These are phyloP conservation scores for Augochlora pura DNA, from an alignment of 1,140 invertebrate species.

Conservation along the genomic window DNA sequence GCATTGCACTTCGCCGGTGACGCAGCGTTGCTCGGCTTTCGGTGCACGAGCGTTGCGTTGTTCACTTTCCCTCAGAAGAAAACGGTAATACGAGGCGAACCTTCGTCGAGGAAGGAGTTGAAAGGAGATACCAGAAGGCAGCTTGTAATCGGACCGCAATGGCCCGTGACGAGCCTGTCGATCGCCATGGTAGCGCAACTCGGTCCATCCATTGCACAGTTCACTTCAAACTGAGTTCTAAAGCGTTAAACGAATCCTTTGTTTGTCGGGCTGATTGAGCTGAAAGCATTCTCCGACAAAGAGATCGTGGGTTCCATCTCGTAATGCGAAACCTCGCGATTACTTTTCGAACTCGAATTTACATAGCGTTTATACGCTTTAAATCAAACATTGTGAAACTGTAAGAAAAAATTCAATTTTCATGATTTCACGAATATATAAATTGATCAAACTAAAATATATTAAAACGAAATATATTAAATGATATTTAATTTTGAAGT, in stretches of 20 bases:
- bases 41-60: constrained; percentile 31
- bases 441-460: too few relatives aligned
- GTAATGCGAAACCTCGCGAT: too few relatives aligned
- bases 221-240: neutral
- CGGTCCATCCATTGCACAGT: constrained; percentile 31
- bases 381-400: too few relatives aligned
- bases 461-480: too few relatives aligned
- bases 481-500: too few relatives aligned
- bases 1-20: constrained; percentile 14
- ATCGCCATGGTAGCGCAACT: constrained; percentile 42
- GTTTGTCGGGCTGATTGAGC: neutral
- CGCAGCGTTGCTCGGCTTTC: neutral
- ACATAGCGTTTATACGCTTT: too few relatives aligned
- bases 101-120: constrained; percentile 16
- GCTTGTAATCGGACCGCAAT: constrained; percentile 57
- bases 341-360: too few relatives aligned
- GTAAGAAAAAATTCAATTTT: too few relatives aligned
- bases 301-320: too few relatives aligned
- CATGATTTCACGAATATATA: too few relatives aligned
- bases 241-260: neutral
- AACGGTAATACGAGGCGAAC: constrained; percentile 52
- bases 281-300: neutral
- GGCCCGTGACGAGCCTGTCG: constrained; percentile 56
- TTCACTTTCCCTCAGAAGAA: constrained; percentile 65
- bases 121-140: constrained; percentile 19